These are phyloP conservation scores for Chrysogorgia sp. DNA, from an alignment of 92 coral and sea anemone genomes.

Conservation along the genomic window DNA sequence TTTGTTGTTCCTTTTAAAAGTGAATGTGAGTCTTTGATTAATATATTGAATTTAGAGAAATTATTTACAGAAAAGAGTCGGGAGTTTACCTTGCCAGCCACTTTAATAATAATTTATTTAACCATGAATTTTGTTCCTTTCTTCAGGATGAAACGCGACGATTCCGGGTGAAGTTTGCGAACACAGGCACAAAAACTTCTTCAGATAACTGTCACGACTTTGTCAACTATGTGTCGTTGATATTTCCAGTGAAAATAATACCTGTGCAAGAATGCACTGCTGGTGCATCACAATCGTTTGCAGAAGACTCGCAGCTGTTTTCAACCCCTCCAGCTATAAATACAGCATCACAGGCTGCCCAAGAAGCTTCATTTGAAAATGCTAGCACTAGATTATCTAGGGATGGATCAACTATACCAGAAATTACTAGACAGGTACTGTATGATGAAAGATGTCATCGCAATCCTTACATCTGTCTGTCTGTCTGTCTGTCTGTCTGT, in stretches of 20 bases:
- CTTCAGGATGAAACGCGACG: slow-evolving; percentile 70
- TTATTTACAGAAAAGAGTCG: not conserved
- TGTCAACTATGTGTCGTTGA: slow-evolving; percentile 62
- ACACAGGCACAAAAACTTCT: slow-evolving; percentile 57
- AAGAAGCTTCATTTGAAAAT: not conserved
- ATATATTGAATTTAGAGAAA: not conserved
- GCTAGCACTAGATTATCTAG: not conserved
- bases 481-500: too few species aligned
- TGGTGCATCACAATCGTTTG: slow-evolving; percentile 56
- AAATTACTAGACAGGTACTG: slow-evolving; percentile 62
- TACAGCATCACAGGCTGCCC: not conserved
- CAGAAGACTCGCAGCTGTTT: slow-evolving; percentile 17
- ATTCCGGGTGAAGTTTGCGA: slow-evolving; percentile 80
- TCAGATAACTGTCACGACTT: slow-evolving; percentile 75
- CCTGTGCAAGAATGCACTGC: slow-evolving; percentile 45
- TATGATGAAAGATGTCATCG: not conserved
- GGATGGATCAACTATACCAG: slow-evolving; percentile 58
- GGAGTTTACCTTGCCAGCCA: not conserved
- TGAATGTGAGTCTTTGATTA: slow-evolving; percentile 62
- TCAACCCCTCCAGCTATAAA: slow-evolving; percentile 31
- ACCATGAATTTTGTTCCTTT: not conserved
- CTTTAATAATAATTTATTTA: not conserved
- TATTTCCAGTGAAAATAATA: slow-evolving; percentile 69
- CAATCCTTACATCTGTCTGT: too few species aligned
- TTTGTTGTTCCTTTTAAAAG: slow-evolving; percentile 72